Evolutionary conservation across 2,888 invertebrate genomes (phyloP).

Genomic region (Drosophila planitibia): DNA sequence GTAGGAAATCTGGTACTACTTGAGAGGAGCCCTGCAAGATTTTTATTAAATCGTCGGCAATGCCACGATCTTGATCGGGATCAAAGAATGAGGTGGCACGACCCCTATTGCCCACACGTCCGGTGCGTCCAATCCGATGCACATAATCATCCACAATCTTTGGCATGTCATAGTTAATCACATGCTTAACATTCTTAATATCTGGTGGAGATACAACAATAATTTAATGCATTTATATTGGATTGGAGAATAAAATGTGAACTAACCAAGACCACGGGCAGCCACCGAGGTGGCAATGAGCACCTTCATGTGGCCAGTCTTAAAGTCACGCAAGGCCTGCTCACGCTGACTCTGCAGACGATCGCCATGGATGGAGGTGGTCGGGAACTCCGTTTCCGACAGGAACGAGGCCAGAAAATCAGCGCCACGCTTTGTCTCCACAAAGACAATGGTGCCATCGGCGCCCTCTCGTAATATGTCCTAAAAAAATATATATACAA

Average conservation of each 20-base stretch:
- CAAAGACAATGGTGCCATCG: conserved; percentile 92
- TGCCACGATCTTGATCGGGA: conserved; percentile 87
- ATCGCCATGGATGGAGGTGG: conserved; percentile 99
- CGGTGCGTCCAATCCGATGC: conserved; percentile 97
- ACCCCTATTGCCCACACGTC: conserved; percentile 96
- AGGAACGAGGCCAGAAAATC: conserved; percentile 95
- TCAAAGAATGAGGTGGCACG: conserved; percentile 95
- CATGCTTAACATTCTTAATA: conserved; percentile 94
- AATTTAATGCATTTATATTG: neutral
- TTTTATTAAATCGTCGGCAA: conserved; percentile 89
- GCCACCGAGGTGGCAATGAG: conserved; percentile 98
- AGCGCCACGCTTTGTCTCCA: conserved; percentile 94
- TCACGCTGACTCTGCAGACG: conserved; percentile 98
- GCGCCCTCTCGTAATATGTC: conserved; percentile 80
- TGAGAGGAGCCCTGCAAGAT: conserved; percentile 93
- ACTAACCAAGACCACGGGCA: conserved; percentile 92
- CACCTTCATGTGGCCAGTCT: conserved; percentile 90
- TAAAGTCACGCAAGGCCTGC: conserved; percentile 96
- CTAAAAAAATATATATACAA: conserved; percentile 44
- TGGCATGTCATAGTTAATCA: conserved; percentile 97
- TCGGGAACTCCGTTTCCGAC: conserved; percentile 92
- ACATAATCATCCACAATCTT: conserved; percentile 96
- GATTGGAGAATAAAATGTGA: neutral
- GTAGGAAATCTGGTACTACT: conserved; percentile 91
- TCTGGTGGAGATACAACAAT: conserved; percentile 86